Conservation (phyloP, 2,113 vertebrate genomes). For the Toxotes jaculatrix region DNA sequence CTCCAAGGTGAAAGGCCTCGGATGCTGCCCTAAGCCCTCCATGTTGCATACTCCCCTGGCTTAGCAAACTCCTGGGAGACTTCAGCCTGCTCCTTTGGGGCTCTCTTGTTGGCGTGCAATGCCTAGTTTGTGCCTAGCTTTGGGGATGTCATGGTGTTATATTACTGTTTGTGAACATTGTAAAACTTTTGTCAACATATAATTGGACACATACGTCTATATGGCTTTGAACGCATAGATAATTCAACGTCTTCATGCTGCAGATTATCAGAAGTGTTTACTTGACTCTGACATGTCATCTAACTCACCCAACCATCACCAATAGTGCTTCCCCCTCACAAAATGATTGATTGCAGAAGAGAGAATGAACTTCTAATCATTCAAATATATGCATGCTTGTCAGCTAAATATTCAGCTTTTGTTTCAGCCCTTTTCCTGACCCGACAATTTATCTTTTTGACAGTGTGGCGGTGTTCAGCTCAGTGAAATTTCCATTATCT, state of each 20-base stretch:
- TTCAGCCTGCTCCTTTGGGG: conserved; percentile 2
- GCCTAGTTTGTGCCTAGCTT: conserved; percentile 11
- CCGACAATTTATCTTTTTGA: conserved; percentile 85
- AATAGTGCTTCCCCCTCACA: conserved; percentile 14
- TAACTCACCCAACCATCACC: conserved; percentile 11
- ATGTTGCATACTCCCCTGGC: conserved; percentile 63
- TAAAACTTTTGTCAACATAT: conserved; percentile 4
- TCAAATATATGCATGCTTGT: conserved; percentile 75
- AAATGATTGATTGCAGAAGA: conserved; percentile 77
- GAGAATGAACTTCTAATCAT: conserved; percentile 64
- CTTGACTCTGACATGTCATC: conserved; percentile 8
- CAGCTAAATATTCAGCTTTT: conserved; percentile 74
- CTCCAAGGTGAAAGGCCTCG: conserved; percentile 80
- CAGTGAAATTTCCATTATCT: conserved; percentile 80
- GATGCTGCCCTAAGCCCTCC: conserved; percentile 67
- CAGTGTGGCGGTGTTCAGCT: conserved; percentile 61
- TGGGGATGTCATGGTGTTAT: not conserved
- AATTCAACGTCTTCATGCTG: not conserved
- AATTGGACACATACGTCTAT: not conserved
- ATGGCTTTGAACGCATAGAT: not conserved
- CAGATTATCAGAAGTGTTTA: conserved; percentile 32
- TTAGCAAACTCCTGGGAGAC: conserved; percentile 59
- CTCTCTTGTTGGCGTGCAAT: conserved; percentile 2
- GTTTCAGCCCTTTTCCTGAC: conserved; percentile 66
- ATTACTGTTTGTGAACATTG: not conserved